Percentiles rank a stretch among this genome's conserved stretches.
Evolutionary conservation across 2,113 vertebrate species (phyloP).

Genomic region (Casuarius casuarius): DNA sequence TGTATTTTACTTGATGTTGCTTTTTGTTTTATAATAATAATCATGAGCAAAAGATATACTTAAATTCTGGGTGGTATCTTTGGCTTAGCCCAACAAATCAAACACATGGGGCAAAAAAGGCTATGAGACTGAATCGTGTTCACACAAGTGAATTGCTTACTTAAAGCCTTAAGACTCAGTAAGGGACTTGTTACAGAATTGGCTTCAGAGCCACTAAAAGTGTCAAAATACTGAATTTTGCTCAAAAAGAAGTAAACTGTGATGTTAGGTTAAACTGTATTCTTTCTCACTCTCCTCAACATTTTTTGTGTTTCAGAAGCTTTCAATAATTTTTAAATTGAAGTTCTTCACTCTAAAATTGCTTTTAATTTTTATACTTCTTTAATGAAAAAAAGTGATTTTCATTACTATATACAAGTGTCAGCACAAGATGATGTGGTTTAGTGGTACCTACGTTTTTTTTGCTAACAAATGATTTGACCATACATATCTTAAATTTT

Average conservation of each 20-base stretch:
- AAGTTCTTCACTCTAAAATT: background rate
- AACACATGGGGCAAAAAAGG: background rate
- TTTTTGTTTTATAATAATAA: background rate
- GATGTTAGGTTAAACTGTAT: background rate
- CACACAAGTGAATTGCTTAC: background rate
- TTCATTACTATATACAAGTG: background rate
- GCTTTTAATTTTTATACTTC: background rate
- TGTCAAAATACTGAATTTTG: background rate
- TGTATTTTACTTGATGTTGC: background rate
- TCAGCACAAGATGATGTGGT: background rate
- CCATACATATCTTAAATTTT: background rate
- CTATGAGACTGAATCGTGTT: background rate
- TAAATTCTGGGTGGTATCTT: background rate
- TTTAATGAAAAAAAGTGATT: background rate
- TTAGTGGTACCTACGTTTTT: background rate
- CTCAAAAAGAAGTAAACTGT: background rate
- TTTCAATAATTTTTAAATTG: background rate
- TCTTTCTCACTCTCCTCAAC: background rate
- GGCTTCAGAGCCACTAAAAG: background rate
- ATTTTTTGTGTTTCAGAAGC: background rate
- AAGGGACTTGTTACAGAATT: background rate
- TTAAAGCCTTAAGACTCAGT: background rate
- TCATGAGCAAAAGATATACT: background rate
- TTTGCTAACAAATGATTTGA: background rate
- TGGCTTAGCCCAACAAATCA: background rate